Base-by-base conservation (phyloP, 2,888 invertebrate genomes). In the Protonemura montana region DNA sequence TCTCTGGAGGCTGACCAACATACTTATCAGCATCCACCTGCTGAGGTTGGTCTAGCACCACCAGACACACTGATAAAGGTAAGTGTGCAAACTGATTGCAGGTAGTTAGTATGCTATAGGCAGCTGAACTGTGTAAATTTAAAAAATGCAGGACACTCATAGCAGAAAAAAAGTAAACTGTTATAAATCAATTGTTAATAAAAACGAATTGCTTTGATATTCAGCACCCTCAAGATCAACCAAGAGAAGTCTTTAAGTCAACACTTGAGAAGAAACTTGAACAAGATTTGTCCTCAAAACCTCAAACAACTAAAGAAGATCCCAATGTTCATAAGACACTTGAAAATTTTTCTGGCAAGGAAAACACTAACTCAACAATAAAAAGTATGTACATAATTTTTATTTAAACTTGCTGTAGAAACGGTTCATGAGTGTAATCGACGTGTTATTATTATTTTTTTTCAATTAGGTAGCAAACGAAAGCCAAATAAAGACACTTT, bases 251-350 rank as follows among this genome's bases (percentile, higher is more conserved):
- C 42, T 21, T 59, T 27, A 28, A 76, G 16, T 26, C 85, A 82
- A n/a, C 87, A 41, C 76, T 82, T 6, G 87, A 87, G 83, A 29
- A 80, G 30, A 88, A 88, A n/a, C 7, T 86, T n/a, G 86, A 86
- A 41, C 82, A 87, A 25, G 85, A 84, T 80, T 41, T 85, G 41
- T 42, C 80, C 13, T 13, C 83, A 26, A 78, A 30, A 41, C 59
- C 86, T 85, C 85, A 87, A 80, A 82, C 76, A 13, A 76, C 28
- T 42, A 87, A 83, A 87, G 82, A 30, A 77, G 82, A 21, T 59
- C 59, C 59, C 3, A 59, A 1, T 59, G 59, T 59, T 21, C 59
- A 59, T 21, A 59, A 10, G 21, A 13, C 21, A 59, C 13, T 16
- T 10, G 28, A 81, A 28, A 29, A 16, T 16, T n/a, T 81, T 21